These are phyloP conservation scores for Lymantria dispar DNA, from an alignment of 2,888 invertebrate species.

Conservation along the genomic window DNA sequence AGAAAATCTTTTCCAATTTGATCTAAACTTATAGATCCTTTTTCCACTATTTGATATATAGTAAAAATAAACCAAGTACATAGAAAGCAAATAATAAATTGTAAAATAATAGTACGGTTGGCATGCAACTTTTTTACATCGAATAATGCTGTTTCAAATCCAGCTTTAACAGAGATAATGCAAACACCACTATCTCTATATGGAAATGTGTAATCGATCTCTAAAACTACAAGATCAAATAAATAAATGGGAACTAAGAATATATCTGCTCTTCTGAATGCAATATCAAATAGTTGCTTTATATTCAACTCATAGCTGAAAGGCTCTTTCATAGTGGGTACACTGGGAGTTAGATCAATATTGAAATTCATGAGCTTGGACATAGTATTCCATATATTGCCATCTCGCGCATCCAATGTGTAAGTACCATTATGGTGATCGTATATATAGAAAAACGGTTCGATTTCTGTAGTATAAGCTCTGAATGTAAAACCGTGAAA, in stretches of 20 bases:
- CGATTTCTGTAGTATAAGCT: conserved; percentile 43
- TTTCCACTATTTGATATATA: conserved; percentile 49
- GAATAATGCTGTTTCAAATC: conserved; percentile 59
- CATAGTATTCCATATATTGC: conserved; percentile 60
- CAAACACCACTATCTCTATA: conserved; percentile 68
- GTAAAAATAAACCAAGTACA: conserved; percentile 61
- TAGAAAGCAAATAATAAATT: conserved; percentile 49
- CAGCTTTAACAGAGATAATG: conserved; percentile 59
- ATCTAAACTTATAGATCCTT: conserved; percentile 41
- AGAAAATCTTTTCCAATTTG: conserved; percentile 66
- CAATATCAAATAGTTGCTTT: conserved; percentile 52
- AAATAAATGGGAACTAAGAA: conserved; percentile 62
- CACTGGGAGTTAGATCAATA: conserved; percentile 51
- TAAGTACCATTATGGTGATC: conserved; percentile 45
- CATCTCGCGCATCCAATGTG: conserved; percentile 54
- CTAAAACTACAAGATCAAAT: conserved; percentile 59
- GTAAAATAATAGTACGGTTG: conserved; percentile 37
- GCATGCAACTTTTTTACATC: conserved; percentile 45
- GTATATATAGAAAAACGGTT: conserved; percentile 51
- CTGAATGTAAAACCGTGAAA: conserved; percentile 54
- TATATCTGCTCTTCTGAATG: conserved; percentile 59
- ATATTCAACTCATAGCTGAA: conserved; percentile 58
- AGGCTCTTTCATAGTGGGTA: conserved; percentile 37
- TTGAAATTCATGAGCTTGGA: conserved; percentile 61
- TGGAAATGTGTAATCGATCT: conserved; percentile 58